Evolutionary conservation across 2,113 vertebrate species (phyloP).

Genomic region (Dascyllus trimaculatus): DNA sequence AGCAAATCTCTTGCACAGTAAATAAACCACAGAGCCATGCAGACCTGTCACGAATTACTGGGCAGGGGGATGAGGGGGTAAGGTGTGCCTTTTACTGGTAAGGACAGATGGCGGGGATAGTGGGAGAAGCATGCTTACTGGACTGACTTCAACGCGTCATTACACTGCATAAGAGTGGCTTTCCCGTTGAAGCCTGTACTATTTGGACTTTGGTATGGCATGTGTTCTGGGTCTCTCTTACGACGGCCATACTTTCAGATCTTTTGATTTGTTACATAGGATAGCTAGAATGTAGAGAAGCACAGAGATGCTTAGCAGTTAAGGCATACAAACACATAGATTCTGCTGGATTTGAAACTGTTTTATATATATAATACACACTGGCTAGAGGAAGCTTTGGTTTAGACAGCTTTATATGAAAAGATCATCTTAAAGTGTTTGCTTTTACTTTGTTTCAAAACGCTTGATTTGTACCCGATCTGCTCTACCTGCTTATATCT

Average conservation of each 20-base stretch:
- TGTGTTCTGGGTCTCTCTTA: constrained; percentile 56
- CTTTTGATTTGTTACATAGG: constrained; percentile 63
- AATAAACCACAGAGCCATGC: constrained; percentile 47
- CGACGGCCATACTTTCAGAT: constrained; percentile 55
- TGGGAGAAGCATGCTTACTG: constrained; percentile 84
- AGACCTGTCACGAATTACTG: constrained; percentile 44
- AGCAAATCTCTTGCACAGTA: constrained; percentile 57
- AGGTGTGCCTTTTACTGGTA: constrained; percentile 92
- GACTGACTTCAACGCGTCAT: constrained; percentile 48
- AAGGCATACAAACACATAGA: constrained; percentile 65
- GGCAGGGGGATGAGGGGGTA: constrained; percentile 19
- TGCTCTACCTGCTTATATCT: constrained; percentile 60
- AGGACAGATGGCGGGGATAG: constrained; percentile 78
- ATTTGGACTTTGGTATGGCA: constrained; percentile 56
- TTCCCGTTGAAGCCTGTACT: constrained; percentile 28
- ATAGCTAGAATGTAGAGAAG: constrained; percentile 75
- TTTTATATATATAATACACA: constrained; percentile 74
- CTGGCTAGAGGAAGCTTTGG: constrained; percentile 70
- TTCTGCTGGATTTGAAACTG: constrained; percentile 68
- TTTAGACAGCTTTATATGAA: constrained; percentile 70
- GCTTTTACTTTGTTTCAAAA: constrained; percentile 58
- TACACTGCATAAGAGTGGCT: constrained; percentile 49
- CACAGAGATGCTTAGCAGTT: constrained; percentile 69
- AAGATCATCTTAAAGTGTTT: constrained; percentile 63
- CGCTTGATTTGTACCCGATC: constrained; percentile 63